phyloP scores from a whole-genome alignment of 1,140 invertebrate genomes.

The Drosophila kurseongensis region DNA sequence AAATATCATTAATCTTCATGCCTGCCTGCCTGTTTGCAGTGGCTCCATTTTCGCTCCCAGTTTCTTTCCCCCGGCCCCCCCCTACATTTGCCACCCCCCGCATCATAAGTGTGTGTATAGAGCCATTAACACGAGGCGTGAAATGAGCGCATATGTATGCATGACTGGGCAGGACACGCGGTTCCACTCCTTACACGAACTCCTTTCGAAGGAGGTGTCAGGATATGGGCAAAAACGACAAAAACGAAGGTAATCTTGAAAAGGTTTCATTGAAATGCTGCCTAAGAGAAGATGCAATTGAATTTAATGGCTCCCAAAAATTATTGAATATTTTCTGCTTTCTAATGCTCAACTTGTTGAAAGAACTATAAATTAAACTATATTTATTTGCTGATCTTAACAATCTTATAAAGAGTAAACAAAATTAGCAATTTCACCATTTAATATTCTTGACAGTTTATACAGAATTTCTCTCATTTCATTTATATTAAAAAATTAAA shows the following conservation, averaged over 20 bases:
- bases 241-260: not conserved
- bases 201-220: not conserved
- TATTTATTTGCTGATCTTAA: no score
- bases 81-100: slow-evolving; percentile 7
- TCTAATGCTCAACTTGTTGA: no score
- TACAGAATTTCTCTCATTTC: no score
- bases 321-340: no score
- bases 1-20: slow-evolving; percentile 81
- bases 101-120: slow-evolving; percentile 33
- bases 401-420: no score
- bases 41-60: slow-evolving; percentile 9
- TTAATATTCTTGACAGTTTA: no score
- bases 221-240: no score
- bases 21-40: slow-evolving; percentile 39
- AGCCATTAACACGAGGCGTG: slow-evolving; percentile 64
- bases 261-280: not conserved
- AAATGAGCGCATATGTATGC: slow-evolving; percentile 39
- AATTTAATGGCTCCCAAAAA: not conserved
- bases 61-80: not conserved
- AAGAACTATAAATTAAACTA: no score
- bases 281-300: not conserved
- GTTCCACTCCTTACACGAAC: not conserved
- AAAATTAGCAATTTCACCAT: no score
- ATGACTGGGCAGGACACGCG: not conserved
- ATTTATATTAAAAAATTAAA: no score